Evolutionary conservation across 2,888 invertebrate species (phyloP).

Genomic region (Erannis defoliaria): DNA sequence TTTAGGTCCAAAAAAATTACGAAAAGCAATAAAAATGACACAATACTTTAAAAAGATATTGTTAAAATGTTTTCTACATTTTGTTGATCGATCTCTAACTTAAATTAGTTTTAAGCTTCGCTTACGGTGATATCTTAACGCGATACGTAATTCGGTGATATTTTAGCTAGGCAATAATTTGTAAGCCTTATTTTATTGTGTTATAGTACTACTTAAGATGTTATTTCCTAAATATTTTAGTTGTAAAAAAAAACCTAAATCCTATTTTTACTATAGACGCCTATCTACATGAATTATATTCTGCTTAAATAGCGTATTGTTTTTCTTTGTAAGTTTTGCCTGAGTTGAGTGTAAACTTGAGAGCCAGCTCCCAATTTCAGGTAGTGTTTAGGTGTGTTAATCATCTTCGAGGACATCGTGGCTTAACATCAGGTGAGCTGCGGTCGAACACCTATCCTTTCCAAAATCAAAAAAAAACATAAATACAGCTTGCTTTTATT

Average conservation of each 20-base stretch:
- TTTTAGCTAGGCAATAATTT: slow-evolving; percentile 65
- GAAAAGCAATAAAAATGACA: slow-evolving; percentile 43
- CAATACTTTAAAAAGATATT: slow-evolving; percentile 40
- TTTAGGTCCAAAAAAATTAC: slow-evolving; percentile 23
- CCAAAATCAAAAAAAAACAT: no score
- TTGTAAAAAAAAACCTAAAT: slow-evolving; percentile 67
- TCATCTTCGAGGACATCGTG: no score
- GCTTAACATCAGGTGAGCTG: no score
- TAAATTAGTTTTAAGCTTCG: slow-evolving; percentile 65
- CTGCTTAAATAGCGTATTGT: slow-evolving; percentile 56
- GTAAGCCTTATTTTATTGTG: slow-evolving; percentile 71
- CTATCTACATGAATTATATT: slow-evolving; percentile 69
- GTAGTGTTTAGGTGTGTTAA: no score
- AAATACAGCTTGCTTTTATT: no score
- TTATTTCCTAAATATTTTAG: slow-evolving; percentile 68
- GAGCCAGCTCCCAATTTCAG: no score
- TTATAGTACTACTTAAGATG: slow-evolving; percentile 62
- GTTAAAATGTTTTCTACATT: slow-evolving; percentile 60
- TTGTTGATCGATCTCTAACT: slow-evolving; percentile 81
- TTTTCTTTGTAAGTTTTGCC: slow-evolving; percentile 24
- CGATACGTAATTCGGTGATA: slow-evolving; percentile 85
- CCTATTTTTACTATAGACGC: slow-evolving; percentile 69
- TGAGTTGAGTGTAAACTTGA: no score
- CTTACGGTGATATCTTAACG: slow-evolving; percentile 76
- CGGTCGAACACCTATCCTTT: no score